Evolutionary conservation across 2,797 vertebrate genomes (phyloP).

Genomic region (Bovichtus diacanthus): DNA sequence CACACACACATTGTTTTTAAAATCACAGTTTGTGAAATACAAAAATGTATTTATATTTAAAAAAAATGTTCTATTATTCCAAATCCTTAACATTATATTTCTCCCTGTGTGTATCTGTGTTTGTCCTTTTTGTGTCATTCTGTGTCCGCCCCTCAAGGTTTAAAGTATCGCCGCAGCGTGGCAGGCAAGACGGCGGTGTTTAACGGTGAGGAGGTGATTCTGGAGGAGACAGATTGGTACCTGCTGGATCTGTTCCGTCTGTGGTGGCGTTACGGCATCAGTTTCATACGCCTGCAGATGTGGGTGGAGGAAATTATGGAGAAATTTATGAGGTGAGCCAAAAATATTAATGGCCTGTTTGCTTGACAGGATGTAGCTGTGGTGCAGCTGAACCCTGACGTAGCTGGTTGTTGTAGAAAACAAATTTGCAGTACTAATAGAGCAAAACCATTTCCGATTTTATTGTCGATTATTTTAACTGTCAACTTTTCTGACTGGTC

Average conservation of each 20-base stretch:
- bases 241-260: conserved; percentile 95
- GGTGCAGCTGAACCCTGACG: conserved; percentile 10
- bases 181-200: conserved; percentile 95
- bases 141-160: conserved; percentile 79
- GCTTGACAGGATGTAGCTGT: conserved; percentile 12
- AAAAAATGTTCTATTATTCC: background rate
- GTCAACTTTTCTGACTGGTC: too few species aligned
- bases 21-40: background rate
- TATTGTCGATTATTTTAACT: too few species aligned
- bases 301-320: conserved; percentile 99
- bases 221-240: conserved; percentile 99
- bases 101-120: background rate
- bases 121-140: background rate
- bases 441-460: background rate
- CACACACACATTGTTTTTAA: background rate
- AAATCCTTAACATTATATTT: background rate
- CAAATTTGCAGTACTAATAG: background rate
- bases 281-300: conserved; percentile 98
- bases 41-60: background rate
- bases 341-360: background rate
- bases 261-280: conserved; percentile 99
- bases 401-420: background rate
- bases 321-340: conserved; percentile 98
- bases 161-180: conserved; percentile 93
- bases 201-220: conserved; percentile 90